Percentiles rank a stretch among this genome's conserved stretches.
Conservation (phyloP, 2,888 invertebrate species). For the Volucella zonaria region DNA sequence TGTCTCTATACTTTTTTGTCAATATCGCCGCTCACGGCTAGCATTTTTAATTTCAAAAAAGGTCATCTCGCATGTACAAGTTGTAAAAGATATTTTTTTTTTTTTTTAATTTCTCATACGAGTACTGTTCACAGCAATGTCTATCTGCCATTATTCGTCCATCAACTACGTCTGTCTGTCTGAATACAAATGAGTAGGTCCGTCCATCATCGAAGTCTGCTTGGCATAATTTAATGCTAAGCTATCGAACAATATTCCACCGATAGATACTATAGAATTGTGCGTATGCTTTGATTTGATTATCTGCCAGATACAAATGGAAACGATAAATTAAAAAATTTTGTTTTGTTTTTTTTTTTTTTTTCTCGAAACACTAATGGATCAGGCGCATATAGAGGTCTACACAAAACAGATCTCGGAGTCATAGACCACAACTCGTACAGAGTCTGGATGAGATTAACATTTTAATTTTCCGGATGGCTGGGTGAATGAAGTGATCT, state of each 20-base stretch:
- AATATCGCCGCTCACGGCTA: too few relatives aligned
- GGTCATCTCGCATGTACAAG: conserved; percentile 8
- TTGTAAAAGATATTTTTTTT: conserved; percentile 2
- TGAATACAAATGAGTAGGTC: conserved; percentile 40
- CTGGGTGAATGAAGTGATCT: conserved; percentile 30
- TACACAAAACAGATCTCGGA: too few relatives aligned
- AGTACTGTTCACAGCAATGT: conserved; percentile 38
- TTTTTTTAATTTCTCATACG: conserved; percentile 21
- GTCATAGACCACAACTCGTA: too few relatives aligned
- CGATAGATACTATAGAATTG: background rate
- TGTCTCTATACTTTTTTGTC: too few relatives aligned
- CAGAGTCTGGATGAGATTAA: conserved; percentile 8
- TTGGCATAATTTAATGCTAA: conserved; percentile 33
- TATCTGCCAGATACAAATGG: too few relatives aligned
- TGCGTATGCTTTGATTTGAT: too few relatives aligned
- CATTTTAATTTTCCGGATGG: conserved; percentile 50
- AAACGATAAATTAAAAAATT: too few relatives aligned
- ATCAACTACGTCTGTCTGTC: conserved; percentile 15
- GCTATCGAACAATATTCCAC: background rate
- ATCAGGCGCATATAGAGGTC: too few relatives aligned
- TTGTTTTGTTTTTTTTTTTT: too few relatives aligned
- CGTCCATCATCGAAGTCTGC: conserved; percentile 2
- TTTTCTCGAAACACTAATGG: too few relatives aligned
- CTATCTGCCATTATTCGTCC: conserved; percentile 49
- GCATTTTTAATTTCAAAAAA: too few relatives aligned